Conservation (phyloP, 2,888 invertebrate genomes). For the Meganola albula region DNA sequence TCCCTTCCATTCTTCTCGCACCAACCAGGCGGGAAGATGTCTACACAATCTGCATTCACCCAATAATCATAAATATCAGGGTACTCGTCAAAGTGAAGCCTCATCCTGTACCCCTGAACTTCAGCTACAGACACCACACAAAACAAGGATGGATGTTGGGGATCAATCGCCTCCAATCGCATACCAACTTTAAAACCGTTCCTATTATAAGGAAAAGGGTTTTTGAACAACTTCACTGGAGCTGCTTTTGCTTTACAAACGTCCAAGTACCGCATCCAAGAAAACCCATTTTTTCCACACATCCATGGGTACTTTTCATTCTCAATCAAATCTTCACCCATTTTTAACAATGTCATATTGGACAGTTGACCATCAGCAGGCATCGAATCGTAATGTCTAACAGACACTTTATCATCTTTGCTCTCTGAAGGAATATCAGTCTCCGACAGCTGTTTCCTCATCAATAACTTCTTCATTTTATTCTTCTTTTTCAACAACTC, state of each 20-base stretch:
- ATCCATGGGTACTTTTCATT: slow-evolving; percentile 82
- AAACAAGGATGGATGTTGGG: slow-evolving; percentile 91
- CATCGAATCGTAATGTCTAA: slow-evolving; percentile 46
- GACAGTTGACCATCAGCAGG: slow-evolving; percentile 41
- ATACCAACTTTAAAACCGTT: slow-evolving; percentile 90
- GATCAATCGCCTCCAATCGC: slow-evolving; percentile 96
- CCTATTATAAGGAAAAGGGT: slow-evolving; percentile 85
- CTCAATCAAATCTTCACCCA: slow-evolving; percentile 49
- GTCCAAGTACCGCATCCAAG: slow-evolving; percentile 87
- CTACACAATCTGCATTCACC: slow-evolving; percentile 93
- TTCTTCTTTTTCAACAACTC: slow-evolving; percentile 61
- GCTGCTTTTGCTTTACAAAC: slow-evolving; percentile 85
- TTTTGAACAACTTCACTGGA: slow-evolving; percentile 86
- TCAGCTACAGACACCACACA: slow-evolving; percentile 92
- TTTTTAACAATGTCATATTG: slow-evolving; percentile 43
- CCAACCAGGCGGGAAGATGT: slow-evolving; percentile 96
- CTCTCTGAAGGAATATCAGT: slow-evolving; percentile 41
- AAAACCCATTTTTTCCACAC: slow-evolving; percentile 84
- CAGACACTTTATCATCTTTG: slow-evolving; percentile 41
- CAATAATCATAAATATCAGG: slow-evolving; percentile 94
- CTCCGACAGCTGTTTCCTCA: slow-evolving; percentile 58
- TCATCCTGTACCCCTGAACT: slow-evolving; percentile 88
- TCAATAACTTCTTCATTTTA: slow-evolving; percentile 61
- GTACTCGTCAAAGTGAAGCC: slow-evolving; percentile 95
- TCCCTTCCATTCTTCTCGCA: slow-evolving; percentile 89